A percentile compares a stretch with the other conserved stretches of the same genome.
Conservation (phyloP, 1,140 invertebrate genomes). For the Eufriesea mexicana region DNA sequence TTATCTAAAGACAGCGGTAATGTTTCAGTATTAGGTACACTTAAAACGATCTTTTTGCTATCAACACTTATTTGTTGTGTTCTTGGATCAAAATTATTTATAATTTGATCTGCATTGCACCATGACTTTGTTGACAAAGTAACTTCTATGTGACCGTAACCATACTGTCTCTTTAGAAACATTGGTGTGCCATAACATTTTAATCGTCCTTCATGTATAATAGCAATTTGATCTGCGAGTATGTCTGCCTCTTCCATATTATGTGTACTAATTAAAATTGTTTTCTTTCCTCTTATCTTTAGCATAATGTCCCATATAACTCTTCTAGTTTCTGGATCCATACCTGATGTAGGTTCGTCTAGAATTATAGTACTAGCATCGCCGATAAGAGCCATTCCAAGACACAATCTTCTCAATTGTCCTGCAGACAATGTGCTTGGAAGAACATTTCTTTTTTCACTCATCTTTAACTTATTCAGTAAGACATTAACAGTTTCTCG, state of each 20-base stretch:
- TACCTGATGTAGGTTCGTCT: conserved; percentile 97
- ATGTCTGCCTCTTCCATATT: conserved; percentile 99
- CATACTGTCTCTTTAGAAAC: conserved; percentile 93
- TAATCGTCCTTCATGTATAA: conserved; percentile 92
- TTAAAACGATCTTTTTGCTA: conserved; percentile 78
- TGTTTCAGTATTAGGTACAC: conserved; percentile 79
- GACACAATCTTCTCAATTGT: conserved; percentile 87
- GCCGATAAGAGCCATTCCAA: conserved; percentile 87
- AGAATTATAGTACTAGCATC: conserved; percentile 86
- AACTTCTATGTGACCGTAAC: conserved; percentile 80
- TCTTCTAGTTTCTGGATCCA: conserved; percentile 96
- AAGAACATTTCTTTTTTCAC: conserved; percentile 83
- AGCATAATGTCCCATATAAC: conserved; percentile 94
- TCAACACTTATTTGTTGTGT: conserved; percentile 71
- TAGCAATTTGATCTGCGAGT: conserved; percentile 95
- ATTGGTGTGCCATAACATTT: conserved; percentile 93
- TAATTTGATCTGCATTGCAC: conserved; percentile 72
- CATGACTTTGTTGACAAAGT: conserved; percentile 75
- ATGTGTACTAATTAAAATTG: conserved; percentile 97
- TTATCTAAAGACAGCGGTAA: conserved; percentile 86
- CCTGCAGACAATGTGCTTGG: conserved; percentile 86
- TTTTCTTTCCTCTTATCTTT: conserved; percentile 85
- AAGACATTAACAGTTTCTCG: conserved; percentile 76
- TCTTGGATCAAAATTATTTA: conserved; percentile 66
- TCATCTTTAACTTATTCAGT: conserved; percentile 83